Conservation (phyloP, 2,888 invertebrate species). For the Esperia sulphurella region DNA sequence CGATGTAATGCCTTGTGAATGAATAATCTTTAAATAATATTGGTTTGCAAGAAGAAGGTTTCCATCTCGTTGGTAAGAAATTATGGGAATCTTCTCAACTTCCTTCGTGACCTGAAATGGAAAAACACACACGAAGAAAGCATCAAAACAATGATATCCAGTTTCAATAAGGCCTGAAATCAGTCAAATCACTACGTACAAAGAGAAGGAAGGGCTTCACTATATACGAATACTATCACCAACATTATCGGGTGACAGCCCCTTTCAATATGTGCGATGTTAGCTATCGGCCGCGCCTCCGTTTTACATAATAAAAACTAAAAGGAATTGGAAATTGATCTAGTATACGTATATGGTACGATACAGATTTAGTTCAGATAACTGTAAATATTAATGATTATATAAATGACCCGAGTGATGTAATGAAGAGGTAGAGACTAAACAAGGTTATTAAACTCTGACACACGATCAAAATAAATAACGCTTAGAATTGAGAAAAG, state of each 20-base stretch:
- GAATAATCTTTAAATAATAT: not conserved
- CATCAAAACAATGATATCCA: slow-evolving; percentile 11
- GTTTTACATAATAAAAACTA: slow-evolving; percentile 26
- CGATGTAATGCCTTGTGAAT: too few species aligned
- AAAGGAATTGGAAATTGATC: not conserved
- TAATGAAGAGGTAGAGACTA: too few species aligned
- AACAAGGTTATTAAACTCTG: too few species aligned
- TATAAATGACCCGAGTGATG: too few species aligned
- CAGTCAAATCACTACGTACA: slow-evolving; percentile 13
- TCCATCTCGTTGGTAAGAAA: too few species aligned
- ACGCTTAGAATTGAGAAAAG: too few species aligned
- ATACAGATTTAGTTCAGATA: too few species aligned
- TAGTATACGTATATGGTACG: not conserved
- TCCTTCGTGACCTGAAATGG: not conserved
- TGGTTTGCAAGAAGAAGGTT: not conserved
- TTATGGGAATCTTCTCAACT: too few species aligned
- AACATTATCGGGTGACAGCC: slow-evolving; percentile 24
- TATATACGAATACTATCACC: slow-evolving; percentile 18
- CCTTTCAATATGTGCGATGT: slow-evolving; percentile 16
- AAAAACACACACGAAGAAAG: not conserved
- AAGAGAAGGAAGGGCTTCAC: slow-evolving; percentile 6
- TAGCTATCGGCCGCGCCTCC: slow-evolving; percentile 25
- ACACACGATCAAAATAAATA: too few species aligned
- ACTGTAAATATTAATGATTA: too few species aligned
- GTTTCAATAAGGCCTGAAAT: slow-evolving; percentile 11